Evolutionary conservation across 2,113 vertebrate species (phyloP), one percentile per base, ranked within the genome.

Genomic region (Nansenia antarctica): DNA sequence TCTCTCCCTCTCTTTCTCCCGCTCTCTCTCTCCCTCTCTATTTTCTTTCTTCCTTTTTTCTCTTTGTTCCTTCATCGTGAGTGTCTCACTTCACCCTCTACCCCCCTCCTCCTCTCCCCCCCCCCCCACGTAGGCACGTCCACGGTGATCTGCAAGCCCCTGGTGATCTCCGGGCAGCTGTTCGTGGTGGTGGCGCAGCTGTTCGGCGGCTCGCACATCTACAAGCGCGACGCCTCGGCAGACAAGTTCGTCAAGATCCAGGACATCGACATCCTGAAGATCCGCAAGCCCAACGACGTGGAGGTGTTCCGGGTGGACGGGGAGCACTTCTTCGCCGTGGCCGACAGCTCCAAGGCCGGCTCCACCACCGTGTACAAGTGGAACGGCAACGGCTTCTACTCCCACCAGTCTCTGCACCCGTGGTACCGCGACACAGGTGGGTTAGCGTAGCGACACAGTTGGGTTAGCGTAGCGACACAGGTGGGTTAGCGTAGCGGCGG

Each of bases 231-330:
- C 88, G 92, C 88, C 69, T 96, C 96, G 60, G 95, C 96, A 63
- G 96, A 98, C 89, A 99, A 98, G 78, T 99, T 99, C 90, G 98
- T 98, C 88, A 99, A 99, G 91, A 98, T 98, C 77, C 98, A 99
- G 87, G 97, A 98, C 90, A 99, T 99, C 32, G 98, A 99, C 90
- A 95, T 98, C 79, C 93, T 98, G 80, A 98, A 93, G 90, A 99
- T 98, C 71, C 93, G 98, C 85, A 99, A 99, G 86, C 98, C 98
- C 34, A 99, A 99, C 62, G 97, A 99, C 73, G 95, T 99, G 5
- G 98, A 99, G 93, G 97, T 94, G 0, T 99, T 99, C 89, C 92
- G 88, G 79, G 94, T 98, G 37, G 96, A 97, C 24, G 95, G 94
- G 62, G 95, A 96, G 78, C 94, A 93, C 85, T 99, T 95, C 85